A percentile compares a stretch with the other conserved stretches of the same genome.
Evolutionary conservation across 2,113 vertebrate species (phyloP).

Genomic region (Platycercus adscitus): DNA sequence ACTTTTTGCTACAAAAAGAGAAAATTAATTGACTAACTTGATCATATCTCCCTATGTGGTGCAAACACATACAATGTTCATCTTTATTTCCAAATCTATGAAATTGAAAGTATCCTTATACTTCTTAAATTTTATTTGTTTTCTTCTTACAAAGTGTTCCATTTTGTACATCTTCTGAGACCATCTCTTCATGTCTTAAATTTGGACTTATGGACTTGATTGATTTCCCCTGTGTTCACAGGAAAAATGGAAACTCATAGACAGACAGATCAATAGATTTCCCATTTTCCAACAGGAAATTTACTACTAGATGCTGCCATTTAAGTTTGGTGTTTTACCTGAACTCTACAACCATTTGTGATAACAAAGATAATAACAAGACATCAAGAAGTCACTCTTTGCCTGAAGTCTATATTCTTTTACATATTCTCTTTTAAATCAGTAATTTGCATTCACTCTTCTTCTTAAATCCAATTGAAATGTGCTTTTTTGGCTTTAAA

Average conservation of each 20-base stretch:
- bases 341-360: background rate
- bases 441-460: background rate
- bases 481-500: background rate
- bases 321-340: background rate
- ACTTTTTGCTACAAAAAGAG: background rate
- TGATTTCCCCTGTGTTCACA: background rate
- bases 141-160: background rate
- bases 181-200: background rate
- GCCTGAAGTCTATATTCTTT: background rate
- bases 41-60: slow-evolving; percentile 2
- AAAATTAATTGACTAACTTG: slow-evolving; percentile 20
- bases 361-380: background rate
- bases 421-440: background rate
- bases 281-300: background rate
- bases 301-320: background rate
- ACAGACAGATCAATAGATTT: background rate
- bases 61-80: background rate
- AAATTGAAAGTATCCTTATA: background rate
- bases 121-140: background rate
- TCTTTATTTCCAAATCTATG: background rate
- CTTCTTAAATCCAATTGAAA: background rate
- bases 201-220: background rate
- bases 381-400: background rate
- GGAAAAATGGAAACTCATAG: background rate
- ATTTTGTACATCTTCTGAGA: background rate